Evolutionary conservation across 2,797 vertebrate species (phyloP).

Genomic region (Podargus strigoides): DNA sequence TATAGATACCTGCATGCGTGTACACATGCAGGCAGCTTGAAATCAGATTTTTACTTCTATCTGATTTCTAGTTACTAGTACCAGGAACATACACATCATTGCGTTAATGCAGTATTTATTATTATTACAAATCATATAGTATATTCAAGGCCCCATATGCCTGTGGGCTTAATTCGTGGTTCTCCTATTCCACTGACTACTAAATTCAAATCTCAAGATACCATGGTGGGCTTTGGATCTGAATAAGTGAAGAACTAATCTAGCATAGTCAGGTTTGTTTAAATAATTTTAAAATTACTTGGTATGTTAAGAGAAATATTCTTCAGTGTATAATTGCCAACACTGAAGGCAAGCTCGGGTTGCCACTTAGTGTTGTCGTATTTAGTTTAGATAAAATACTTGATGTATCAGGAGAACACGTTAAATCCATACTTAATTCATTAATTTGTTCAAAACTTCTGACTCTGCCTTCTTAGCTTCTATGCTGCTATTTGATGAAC

Average conservation of each 20-base stretch:
- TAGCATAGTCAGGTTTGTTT: neutral
- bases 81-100: neutral
- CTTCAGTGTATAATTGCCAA: fast-evolving
- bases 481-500: too few relatives aligned
- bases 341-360: neutral
- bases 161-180: neutral
- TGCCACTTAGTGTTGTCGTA: too few relatives aligned
- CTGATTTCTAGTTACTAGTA: neutral
- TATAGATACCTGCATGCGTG: neutral
- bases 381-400: too few relatives aligned
- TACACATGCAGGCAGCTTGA: neutral
- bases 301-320: neutral
- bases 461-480: too few relatives aligned
- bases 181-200: neutral
- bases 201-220: neutral
- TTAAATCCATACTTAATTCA: too few relatives aligned
- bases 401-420: too few relatives aligned
- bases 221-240: neutral
- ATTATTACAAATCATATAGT: neutral
- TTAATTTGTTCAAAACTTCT: too few relatives aligned
- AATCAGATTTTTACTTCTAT: neutral
- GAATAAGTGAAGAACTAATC: neutral
- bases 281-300: neutral
- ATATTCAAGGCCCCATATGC: neutral
- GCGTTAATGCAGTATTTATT: neutral